Evolutionary conservation across 2,797 vertebrate genomes (phyloP).

Genomic region (Bufotes viridis): DNA sequence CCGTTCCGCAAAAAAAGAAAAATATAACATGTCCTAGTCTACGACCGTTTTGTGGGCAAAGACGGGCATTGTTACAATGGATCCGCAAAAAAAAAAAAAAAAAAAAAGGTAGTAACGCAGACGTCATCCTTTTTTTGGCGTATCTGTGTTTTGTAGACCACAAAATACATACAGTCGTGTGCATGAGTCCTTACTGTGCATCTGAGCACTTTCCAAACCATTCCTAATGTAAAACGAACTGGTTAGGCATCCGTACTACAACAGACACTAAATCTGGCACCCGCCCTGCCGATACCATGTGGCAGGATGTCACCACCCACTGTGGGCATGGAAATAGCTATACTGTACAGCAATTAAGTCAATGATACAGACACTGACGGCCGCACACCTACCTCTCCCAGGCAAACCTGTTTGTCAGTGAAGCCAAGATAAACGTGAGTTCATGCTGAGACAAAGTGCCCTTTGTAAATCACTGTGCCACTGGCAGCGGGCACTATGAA

Average conservation of each 20-base stretch:
- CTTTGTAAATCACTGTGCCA: background rate
- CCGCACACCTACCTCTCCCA: background rate
- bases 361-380: background rate
- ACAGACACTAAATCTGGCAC: too few relatives aligned
- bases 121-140: too few relatives aligned
- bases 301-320: background rate
- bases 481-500: background rate
- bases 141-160: too few relatives aligned
- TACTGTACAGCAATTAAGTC: background rate
- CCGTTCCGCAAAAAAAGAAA: too few relatives aligned
- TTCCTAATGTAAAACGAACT: background rate
- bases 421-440: background rate
- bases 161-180: too few relatives aligned
- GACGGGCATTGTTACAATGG: too few relatives aligned
- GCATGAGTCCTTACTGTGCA: too few relatives aligned
- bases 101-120: too few relatives aligned
- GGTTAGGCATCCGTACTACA: background rate
- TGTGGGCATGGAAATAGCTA: background rate
- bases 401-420: slow-evolving; percentile 1
- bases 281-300: background rate
- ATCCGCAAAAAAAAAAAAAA: too few relatives aligned
- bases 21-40: too few relatives aligned
- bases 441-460: background rate
- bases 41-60: too few relatives aligned
- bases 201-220: background rate